phyloP scores from a whole-genome alignment of 2,797 vertebrate genomes.

The Amphiprion clarkii region DNA sequence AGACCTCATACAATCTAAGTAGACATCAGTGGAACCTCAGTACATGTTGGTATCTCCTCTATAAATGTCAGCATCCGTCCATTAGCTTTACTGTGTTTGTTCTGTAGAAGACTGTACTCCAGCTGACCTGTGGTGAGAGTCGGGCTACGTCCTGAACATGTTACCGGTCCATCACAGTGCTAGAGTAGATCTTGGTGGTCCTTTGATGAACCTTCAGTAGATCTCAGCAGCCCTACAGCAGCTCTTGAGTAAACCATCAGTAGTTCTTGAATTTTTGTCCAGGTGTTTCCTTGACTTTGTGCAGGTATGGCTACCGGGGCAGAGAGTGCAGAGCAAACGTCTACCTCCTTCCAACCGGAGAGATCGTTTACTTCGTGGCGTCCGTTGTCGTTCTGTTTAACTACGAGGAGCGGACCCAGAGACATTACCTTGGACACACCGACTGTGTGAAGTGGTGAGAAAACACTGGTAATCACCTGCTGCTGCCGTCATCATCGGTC shows the following conservation, averaged over 20 bases:
- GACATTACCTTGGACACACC: conserved; percentile 96
- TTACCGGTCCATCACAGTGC: too few species aligned
- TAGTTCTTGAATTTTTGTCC: not conserved
- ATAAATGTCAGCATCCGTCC: too few species aligned
- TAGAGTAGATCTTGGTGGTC: too few species aligned
- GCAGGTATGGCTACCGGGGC: conserved; percentile 95
- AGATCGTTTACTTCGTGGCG: conserved; percentile 97
- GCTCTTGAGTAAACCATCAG: not conserved
- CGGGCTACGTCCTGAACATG: too few species aligned
- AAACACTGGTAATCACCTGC: not conserved
- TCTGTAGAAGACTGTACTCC: too few species aligned
- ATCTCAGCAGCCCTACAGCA: not conserved
- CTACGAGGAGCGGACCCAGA: conserved; percentile 95
- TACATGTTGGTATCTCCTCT: too few species aligned
- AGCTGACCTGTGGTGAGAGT: too few species aligned
- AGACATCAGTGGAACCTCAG: too few species aligned
- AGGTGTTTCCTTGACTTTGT: conserved; percentile 73
- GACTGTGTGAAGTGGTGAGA: conserved; percentile 98
- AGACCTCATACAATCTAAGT: too few species aligned
- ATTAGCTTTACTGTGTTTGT: too few species aligned
- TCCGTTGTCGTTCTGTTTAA: conserved; percentile 96
- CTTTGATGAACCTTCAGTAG: not conserved
- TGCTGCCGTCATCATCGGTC: not conserved
- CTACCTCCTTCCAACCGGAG: conserved; percentile 96
- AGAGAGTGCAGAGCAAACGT: conserved; percentile 96